Base-by-base conservation (phyloP, 2,797 vertebrate genomes). In the Ibycter americanus region DNA sequence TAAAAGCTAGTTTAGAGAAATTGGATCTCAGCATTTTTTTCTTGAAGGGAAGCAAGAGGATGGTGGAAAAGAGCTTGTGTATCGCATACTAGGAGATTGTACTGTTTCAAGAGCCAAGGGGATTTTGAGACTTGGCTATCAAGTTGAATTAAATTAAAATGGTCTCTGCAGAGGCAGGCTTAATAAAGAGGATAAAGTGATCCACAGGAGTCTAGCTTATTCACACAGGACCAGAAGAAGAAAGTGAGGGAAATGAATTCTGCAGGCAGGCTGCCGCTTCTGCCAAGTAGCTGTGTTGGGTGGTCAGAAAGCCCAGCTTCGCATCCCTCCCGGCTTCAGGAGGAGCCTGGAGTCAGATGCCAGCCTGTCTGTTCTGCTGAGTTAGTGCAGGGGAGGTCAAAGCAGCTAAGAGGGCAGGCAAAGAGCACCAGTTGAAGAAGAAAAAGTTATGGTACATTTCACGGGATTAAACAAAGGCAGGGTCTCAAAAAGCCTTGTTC, bases 71-170 rank as follows among this genome's bases (percentile, higher is more conserved):
- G 85, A 52, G 63, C 93, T 70, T 72, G 62, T 93, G 63, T 96
- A 49, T 89, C 62, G 5, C 17, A n/a, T 44, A 83, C 73, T 56
- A 73, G 92, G 68, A 96, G 84, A 92, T 11, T 92, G 78, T 65
- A 47, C 95, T 74, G 66, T 97, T 96, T 96, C 29, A 23, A 91
- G 76, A 94, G 91, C 77, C 82, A 70, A 47, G 74, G 94, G 87
- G 61, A 79, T 94, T 88, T 88, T 71, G 87, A 95, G 91, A 73
- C 76, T 88, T 91, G 91, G 85, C 90, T 96, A 93, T 95, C 80
- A 85, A 90, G 83, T 73, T 59, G 71, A 77, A 93, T 96, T 95
- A 86, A n/a, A 93, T 94, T 96, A 84, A 96, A 97, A 96, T 34
- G 87, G 79, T 96, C 90, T 96, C 96, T 97, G 65, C 40, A 80